Evolutionary conservation across 2,888 invertebrate genomes (phyloP).

Genomic region (Fragum whitleyi): DNA sequence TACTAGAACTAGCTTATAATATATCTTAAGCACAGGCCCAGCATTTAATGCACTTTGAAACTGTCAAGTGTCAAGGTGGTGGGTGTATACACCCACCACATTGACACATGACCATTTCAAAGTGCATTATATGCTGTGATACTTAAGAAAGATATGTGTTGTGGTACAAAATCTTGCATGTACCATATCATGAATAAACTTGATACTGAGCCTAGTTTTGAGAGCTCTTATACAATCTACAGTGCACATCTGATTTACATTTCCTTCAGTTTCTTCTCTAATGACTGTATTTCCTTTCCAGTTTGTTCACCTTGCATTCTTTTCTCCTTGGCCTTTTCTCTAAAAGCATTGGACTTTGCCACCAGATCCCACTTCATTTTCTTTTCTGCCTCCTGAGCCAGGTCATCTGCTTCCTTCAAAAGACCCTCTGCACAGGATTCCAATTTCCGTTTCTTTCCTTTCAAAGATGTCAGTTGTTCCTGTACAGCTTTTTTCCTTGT

Average conservation of each 20-base stretch:
- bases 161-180: too few species aligned
- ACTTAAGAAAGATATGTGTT: too few species aligned
- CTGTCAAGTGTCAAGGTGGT: neutral
- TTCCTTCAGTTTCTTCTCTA: neutral
- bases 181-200: neutral
- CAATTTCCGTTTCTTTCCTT: slow-evolving; percentile 34
- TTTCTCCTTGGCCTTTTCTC: slow-evolving; percentile 21
- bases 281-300: neutral
- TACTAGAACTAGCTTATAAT: slow-evolving; percentile 1
- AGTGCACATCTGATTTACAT: neutral
- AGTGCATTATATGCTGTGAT: too few species aligned
- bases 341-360: slow-evolving; percentile 31
- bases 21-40: slow-evolving; percentile 4
- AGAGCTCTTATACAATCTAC: neutral
- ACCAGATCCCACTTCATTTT: slow-evolving; percentile 34
- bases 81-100: neutral
- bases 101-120: too few species aligned
- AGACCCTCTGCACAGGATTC: slow-evolving; percentile 26
- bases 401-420: slow-evolving; percentile 36
- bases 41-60: slow-evolving; percentile 1
- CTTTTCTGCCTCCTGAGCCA: slow-evolving; percentile 42
- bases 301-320: slow-evolving; percentile 15
- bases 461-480: slow-evolving; percentile 12
- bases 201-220: slow-evolving; percentile 1
- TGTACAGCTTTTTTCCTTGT: slow-evolving; percentile 11